Evolutionary conservation across 2,888 invertebrate genomes (phyloP), one percentile per base, ranked within the genome.

Genomic region (Bugula neritina): DNA sequence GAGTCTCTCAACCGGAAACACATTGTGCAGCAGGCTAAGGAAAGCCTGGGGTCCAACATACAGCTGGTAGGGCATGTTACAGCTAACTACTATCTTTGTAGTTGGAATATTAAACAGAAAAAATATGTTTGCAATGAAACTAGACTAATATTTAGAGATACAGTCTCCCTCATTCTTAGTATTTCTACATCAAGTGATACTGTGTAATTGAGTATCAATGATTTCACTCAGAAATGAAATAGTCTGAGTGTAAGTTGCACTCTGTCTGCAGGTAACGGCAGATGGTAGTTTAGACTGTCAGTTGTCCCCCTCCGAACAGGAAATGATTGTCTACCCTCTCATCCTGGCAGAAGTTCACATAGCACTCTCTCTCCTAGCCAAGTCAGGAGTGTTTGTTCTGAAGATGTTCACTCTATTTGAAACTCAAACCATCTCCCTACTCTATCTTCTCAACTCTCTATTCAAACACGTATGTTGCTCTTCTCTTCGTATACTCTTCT

Each of bases 211-310:
- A n/a, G n/a, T n/a, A n/a, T n/a, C n/a, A n/a, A n/a, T n/a, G n/a
- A n/a, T n/a, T n/a, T n/a, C n/a, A n/a, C n/a, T n/a, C n/a, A n/a
- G n/a, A n/a, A n/a, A n/a, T n/a, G n/a, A n/a, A n/a, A n/a, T n/a
- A n/a, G n/a, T n/a, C n/a, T n/a, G n/a, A n/a, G n/a, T n/a, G n/a
- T n/a, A n/a, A n/a, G n/a, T n/a, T n/a, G n/a, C n/a, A n/a, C n/a
- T n/a, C n/a, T n/a, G 74, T 72, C 77, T 80, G 54, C 79, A 90
- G 88, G 89, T 96, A 43, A 96, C 96, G 2, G 94, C 94, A 0
- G 97, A 97, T 87, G 97, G 97, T 0, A 94, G 95, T 78, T 89
- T 95, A 35, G 91, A 95, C 82, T 97, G 96, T 80, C 89, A 90
- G 73, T 88, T 89, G 72, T 88, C 89, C 78, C 96, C 96, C 0